Percentiles rank a stretch among this genome's conserved stretches.
phyloP scores from a whole-genome alignment of 2,888 invertebrate species.

The Raillietiella orientalis region DNA sequence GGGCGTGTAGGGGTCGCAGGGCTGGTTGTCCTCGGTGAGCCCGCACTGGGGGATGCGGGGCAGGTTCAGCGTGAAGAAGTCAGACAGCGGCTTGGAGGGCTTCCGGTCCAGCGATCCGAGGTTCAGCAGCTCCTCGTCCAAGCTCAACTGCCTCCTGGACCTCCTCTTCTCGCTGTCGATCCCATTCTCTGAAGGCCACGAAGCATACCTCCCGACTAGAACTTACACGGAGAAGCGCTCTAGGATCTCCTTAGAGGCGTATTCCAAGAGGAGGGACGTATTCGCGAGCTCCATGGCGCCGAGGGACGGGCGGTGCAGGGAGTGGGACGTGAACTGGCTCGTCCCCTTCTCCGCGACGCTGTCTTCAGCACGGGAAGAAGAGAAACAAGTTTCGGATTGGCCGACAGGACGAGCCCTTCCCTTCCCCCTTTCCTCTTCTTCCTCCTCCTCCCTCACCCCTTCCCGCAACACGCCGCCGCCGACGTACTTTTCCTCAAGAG shows the following conservation, averaged over 20 bases:
- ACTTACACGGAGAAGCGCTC: conserved; percentile 25
- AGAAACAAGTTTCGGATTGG: too few relatives aligned
- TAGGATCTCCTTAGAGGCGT: conserved; percentile 53
- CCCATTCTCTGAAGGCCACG: conserved; percentile 3
- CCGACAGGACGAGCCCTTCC: too few relatives aligned
- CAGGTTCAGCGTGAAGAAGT: not conserved
- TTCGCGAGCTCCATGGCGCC: conserved; percentile 53
- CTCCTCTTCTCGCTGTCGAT: too few relatives aligned
- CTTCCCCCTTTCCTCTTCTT: too few relatives aligned
- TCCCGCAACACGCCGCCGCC: too few relatives aligned
- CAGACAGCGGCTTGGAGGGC: not conserved
- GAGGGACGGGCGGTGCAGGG: too few relatives aligned
- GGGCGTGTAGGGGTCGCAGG: conserved; percentile 24
- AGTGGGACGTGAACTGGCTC: too few relatives aligned
- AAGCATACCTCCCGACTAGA: too few relatives aligned
- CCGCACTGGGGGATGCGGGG: conserved; percentile 27
- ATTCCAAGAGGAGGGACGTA: conserved; percentile 49
- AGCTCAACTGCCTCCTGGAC: conserved; percentile 3
- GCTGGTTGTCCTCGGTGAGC: conserved; percentile 30
- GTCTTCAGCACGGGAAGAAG: too few relatives aligned
- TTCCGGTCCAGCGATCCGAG: conserved; percentile 30
- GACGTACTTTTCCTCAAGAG: too few relatives aligned
- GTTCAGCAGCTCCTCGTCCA: conserved; percentile 24
- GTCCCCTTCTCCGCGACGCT: too few relatives aligned
- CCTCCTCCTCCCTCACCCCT: too few relatives aligned